Evolutionary conservation across 2,113 vertebrate species (phyloP), one percentile per base, ranked within the genome.

Genomic region (Microtus oregoni): DNA sequence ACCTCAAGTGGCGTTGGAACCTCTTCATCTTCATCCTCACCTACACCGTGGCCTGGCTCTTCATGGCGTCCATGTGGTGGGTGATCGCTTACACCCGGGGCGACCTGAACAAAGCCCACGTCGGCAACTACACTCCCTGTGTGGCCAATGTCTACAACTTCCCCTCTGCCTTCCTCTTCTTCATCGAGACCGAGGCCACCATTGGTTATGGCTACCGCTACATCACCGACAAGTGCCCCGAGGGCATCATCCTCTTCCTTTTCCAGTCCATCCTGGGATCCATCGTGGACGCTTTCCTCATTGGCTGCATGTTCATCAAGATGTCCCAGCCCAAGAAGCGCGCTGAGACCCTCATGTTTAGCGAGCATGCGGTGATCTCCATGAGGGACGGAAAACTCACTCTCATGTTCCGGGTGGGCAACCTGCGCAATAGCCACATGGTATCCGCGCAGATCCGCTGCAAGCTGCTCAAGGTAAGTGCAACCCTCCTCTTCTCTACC

Each of bases 31-130:
- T 99, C 98, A 99, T 99, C 97, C 99, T 99, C 96, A 99, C 99
- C 97, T 99, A 99, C 98, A 99, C 99, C 0, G 99, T 99, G 94
- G 99, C 99, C 73, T 99, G 99, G 99, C 99, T 99, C 92, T 99
- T 99, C 98, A 99, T 99, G 99, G 99, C 99, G 93, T 99, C 98
- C 26, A 99, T 99, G 99, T 99, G 99, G 99, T 99, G 99, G 99
- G 98, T 99, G 94, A 99, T 99, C 73, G 99, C 99, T 41, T 99
- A 99, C 98, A 99, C 99, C 86, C 98, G 99, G 90, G 99, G 99
- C 7, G 99, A 99, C 98, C 99, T 99, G 76, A 98, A 99, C 97
- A 99, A 98, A 98, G 98, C 99, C 75, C 99, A 99, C 94, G 99
- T 99, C 41, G 99, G 99, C 93, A 98, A 99, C 97, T 99, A 99